phyloP scores from a whole-genome alignment of 1,140 invertebrate genomes.

The Lepeophtheirus salmonis region DNA sequence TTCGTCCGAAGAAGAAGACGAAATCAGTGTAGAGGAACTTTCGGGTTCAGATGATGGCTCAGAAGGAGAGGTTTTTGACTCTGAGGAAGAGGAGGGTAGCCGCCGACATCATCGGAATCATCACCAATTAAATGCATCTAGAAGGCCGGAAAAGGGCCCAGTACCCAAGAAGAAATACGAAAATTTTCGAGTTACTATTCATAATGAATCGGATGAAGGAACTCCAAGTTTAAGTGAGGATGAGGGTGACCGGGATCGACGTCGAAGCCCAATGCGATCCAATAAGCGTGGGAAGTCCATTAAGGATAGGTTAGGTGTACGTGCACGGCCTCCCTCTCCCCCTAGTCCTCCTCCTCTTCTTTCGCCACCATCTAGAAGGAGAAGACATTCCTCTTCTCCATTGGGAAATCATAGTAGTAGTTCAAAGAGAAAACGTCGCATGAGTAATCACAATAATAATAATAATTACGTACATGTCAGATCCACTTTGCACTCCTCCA shows the following conservation, averaged over 20 bases:
- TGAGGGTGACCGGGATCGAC: not conserved
- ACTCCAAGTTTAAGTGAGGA: slow-evolving; percentile 15
- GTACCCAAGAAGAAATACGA: not conserved
- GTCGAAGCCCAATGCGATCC: not conserved
- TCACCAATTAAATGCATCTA: too few species aligned
- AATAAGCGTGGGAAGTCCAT: not conserved
- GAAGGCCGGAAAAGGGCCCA: not conserved
- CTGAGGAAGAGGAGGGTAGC: not conserved
- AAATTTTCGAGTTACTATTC: slow-evolving; percentile 11
- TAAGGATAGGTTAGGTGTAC: not conserved
- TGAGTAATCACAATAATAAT: not conserved
- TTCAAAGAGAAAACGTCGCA: not conserved
- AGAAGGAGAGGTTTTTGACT: not conserved
- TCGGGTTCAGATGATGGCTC: not conserved
- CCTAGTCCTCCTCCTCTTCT: not conserved
- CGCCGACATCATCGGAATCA: too few species aligned
- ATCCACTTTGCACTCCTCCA: too few species aligned
- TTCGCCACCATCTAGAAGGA: not conserved
- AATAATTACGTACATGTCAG: too few species aligned
- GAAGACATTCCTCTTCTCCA: not conserved
- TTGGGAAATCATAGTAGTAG: not conserved
- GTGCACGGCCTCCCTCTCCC: not conserved
- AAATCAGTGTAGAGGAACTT: not conserved
- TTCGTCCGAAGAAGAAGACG: not conserved
- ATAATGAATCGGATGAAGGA: not conserved